Evolutionary conservation across 2,888 invertebrate genomes (phyloP).

Genomic region (Petrolisthes cinctipes): DNA sequence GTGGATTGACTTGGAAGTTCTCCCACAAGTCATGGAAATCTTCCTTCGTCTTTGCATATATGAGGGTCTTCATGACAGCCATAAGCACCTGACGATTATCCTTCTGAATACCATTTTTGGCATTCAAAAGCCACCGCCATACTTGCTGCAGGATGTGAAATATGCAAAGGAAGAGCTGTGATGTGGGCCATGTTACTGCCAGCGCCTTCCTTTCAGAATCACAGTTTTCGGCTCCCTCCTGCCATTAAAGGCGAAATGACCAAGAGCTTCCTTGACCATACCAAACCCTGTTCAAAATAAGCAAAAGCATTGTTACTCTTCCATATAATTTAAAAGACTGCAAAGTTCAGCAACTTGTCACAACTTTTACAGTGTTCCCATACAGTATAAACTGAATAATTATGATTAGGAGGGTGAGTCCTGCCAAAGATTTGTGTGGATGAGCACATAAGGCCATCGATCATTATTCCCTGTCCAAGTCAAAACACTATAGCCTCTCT

Average conservation of each 20-base stretch:
- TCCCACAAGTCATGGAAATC: not conserved
- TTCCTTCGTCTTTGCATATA: slow-evolving; percentile 6
- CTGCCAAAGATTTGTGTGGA: too few species aligned
- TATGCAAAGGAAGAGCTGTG: not conserved
- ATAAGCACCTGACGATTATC: not conserved
- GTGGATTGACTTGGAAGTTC: not conserved
- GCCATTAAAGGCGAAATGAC: not conserved
- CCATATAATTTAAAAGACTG: too few species aligned
- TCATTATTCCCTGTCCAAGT: too few species aligned
- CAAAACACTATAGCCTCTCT: too few species aligned
- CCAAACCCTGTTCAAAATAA: slow-evolving; percentile 3
- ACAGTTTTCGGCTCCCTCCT: not conserved
- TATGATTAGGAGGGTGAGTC: too few species aligned
- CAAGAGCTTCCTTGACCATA: slow-evolving; percentile 1
- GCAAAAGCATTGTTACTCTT: too few species aligned
- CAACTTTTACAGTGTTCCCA: too few species aligned
- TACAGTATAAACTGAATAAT: too few species aligned
- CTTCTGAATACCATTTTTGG: not conserved
- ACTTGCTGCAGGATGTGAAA: not conserved
- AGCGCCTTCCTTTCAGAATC: too few species aligned
- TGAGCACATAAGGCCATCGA: too few species aligned
- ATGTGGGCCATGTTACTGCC: not conserved
- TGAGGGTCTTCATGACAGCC: not conserved
- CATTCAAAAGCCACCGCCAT: not conserved
- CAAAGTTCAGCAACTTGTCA: too few species aligned